Percentiles rank a stretch among this genome's conserved stretches.
These are phyloP conservation scores for Gambusia holbrooki DNA, from an alignment of 2,113 vertebrate species.

Conservation along the genomic window DNA sequence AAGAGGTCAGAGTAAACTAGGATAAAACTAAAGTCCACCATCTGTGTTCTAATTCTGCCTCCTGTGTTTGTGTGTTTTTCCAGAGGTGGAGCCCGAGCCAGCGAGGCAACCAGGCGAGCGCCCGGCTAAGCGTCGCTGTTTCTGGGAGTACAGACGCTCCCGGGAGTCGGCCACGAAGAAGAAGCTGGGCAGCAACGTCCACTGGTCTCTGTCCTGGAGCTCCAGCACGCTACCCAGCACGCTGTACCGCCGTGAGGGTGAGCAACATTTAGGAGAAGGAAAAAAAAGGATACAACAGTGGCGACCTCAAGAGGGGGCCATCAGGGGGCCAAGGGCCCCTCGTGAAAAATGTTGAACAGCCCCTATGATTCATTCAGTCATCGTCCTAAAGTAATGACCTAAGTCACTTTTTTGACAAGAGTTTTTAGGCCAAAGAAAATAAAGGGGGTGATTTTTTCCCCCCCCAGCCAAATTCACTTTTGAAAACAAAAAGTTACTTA, in stretches of 20 bases:
- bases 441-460: too few species aligned
- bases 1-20: too few species aligned
- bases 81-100: conserved; percentile 72
- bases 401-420: too few species aligned
- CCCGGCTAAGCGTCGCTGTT: conserved; percentile 73
- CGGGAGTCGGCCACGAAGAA: conserved; percentile 64
- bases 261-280: conserved; percentile 5
- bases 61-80: conserved; percentile 6
- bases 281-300: too few species aligned
- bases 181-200: conserved; percentile 64
- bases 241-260: conserved; percentile 78
- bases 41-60: neutral
- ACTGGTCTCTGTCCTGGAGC: conserved; percentile 80
- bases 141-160: conserved; percentile 79
- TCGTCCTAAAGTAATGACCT: too few species aligned
- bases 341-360: too few species aligned
- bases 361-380: too few species aligned
- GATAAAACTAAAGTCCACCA: neutral
- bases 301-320: too few species aligned
- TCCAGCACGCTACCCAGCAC: conserved; percentile 81
- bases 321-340: too few species aligned
- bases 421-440: too few species aligned
- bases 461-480: too few species aligned
- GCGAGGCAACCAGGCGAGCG: conserved; percentile 56
- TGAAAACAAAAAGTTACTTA: too few species aligned